phyloP scores from a whole-genome alignment of 2,888 invertebrate species.

The Mesoligia furuncula region DNA sequence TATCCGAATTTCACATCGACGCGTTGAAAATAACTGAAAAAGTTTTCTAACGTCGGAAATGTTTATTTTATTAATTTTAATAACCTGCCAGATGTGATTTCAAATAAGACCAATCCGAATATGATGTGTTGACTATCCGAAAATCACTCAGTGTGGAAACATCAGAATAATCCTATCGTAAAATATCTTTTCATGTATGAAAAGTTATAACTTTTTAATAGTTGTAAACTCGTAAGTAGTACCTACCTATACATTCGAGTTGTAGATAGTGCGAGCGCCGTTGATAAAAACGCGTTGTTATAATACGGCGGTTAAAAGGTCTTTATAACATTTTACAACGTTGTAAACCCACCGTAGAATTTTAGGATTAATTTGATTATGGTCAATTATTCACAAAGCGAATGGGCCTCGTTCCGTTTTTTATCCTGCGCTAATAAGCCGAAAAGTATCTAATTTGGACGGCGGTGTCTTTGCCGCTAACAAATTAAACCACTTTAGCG shows the following conservation, averaged over 20 bases:
- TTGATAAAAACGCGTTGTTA: slow-evolving; percentile 80
- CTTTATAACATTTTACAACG: slow-evolving; percentile 90
- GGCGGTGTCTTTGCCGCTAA: slow-evolving; percentile 89
- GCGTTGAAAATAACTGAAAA: slow-evolving; percentile 33
- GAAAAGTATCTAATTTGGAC: slow-evolving; percentile 88
- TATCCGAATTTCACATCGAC: slow-evolving; percentile 53
- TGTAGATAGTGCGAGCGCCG: slow-evolving; percentile 56
- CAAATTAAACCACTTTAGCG: slow-evolving; percentile 90
- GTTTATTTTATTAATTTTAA: slow-evolving; percentile 70
- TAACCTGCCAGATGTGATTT: slow-evolving; percentile 66
- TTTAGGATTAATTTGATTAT: slow-evolving; percentile 90
- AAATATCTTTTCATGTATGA: slow-evolving; percentile 33
- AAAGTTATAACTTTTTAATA: slow-evolving; percentile 40
- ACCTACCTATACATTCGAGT: slow-evolving; percentile 31
- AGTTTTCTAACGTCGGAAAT: slow-evolving; percentile 64
- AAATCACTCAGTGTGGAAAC: slow-evolving; percentile 51
- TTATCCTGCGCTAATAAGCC: slow-evolving; percentile 88
- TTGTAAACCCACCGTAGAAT: slow-evolving; percentile 90
- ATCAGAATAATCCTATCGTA: slow-evolving; percentile 48
- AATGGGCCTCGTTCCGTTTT: slow-evolving; percentile 85
- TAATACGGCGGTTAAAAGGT: slow-evolving; percentile 85
- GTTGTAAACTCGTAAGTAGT: slow-evolving; percentile 9
- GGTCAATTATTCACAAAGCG: slow-evolving; percentile 90
- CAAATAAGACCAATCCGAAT: slow-evolving; percentile 58
- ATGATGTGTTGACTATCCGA: slow-evolving; percentile 60